These are phyloP conservation scores for Lepidurus apus DNA, from an alignment of 1,140 invertebrate genomes.

Conservation along the genomic window DNA sequence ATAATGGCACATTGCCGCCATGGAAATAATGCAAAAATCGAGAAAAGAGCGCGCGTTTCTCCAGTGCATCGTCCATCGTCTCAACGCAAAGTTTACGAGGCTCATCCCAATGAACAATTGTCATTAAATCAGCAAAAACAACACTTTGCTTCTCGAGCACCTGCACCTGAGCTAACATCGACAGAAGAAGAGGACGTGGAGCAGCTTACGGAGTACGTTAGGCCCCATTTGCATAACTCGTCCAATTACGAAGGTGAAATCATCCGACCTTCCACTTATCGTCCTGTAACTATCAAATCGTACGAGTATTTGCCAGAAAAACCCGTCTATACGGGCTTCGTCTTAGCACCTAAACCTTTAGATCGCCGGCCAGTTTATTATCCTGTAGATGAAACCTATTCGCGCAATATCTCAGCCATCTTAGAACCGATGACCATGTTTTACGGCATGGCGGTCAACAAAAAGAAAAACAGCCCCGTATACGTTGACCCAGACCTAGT, in stretches of 20 bases:
- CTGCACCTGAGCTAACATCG: not conserved
- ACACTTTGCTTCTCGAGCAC: not conserved
- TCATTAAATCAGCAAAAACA: not conserved
- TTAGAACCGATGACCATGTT: not conserved
- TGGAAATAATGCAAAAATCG: not conserved
- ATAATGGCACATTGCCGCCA: not conserved
- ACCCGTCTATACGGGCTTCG: not conserved
- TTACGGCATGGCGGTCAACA: not conserved
- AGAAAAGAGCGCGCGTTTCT: not conserved
- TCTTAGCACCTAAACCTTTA: not conserved
- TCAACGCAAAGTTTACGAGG: not conserved
- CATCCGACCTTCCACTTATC: not conserved
- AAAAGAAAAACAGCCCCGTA: not conserved
- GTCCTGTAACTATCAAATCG: not conserved
- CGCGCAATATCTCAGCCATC: not conserved
- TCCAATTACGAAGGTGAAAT: not conserved
- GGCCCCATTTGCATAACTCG: not conserved
- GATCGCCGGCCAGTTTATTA: not conserved
- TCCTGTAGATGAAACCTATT: not conserved
- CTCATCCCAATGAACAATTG: not conserved
- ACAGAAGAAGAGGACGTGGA: not conserved
- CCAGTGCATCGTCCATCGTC: not conserved
- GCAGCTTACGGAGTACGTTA: not conserved
- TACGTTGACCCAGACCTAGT: not conserved
- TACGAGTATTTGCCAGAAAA: not conserved